Base-by-base conservation (phyloP, 1,140 invertebrate species). In the Neodiprion virginianus region DNA sequence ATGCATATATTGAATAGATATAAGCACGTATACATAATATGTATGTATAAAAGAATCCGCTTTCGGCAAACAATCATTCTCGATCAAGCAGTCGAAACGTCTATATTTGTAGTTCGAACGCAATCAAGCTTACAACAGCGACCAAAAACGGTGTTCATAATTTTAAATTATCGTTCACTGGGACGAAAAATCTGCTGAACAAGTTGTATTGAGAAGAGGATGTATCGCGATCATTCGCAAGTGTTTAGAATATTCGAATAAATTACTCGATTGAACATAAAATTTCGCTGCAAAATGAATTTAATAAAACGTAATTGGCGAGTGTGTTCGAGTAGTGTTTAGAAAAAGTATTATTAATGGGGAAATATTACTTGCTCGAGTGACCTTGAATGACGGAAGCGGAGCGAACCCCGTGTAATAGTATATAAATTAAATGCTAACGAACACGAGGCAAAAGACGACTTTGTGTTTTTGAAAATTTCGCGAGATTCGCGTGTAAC, bases 41-140 rank as follows among this genome's bases (percentile, higher is more conserved):
- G 5, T 40, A 40, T 40, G 28, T 40, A 40, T 4, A 40, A 40
- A 40, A 40, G 28, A 61, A 61, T 61, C 53, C 53, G 53, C 53
- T 61, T 61, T 61, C 53, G 53, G 53, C 53, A 61, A 61, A 61
- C 53, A 61, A 17, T 61, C 53, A 61, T 61, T 61, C 53, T 61
- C 53, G 53, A 8, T 61, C 53, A 61, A 61, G 53, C 7, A 12
- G 28, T 40, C 53, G 53, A 61, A 61, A 40, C 28, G 28, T 40
- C 28, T 40, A 40, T 40, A 40, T 40, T 40, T 40, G 28, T 40
- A 40, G 28, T 40, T 40, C 28, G 28, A n/a, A n/a, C 53, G n/a
- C 11, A 61, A 61, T n/a, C 53, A 61, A n/a, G 53, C 53, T 61
- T 61, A 40, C 28, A 40, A n/a, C 11, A n/a, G 53, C 53, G n/a